Evolutionary conservation across 2,888 invertebrate species (phyloP), one percentile per base, ranked within the genome.

Genomic region (Lepidonotus clava): DNA sequence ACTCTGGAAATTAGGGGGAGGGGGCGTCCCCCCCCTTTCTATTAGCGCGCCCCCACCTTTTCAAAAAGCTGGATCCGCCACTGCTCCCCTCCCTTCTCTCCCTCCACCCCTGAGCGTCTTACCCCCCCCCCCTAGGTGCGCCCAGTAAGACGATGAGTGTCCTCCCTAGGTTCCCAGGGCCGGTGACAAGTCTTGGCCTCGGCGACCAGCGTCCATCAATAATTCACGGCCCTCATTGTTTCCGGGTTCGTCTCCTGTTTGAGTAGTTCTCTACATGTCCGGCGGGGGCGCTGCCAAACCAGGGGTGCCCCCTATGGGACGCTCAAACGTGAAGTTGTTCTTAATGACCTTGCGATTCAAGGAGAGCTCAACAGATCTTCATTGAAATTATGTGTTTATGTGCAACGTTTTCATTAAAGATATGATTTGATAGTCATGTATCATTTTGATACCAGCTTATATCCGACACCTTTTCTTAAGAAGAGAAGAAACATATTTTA

Each of bases 231-330:
- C 21, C 36, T 21, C 36, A 71, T 71, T 71, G 71, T 71, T 71
- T 71, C 71, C 38, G 34, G 71, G 71, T 71, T 71, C 71, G 34
- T 38, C 38, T 38, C 36, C 71, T 38, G 71, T 34, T 71, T 71
- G 71, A 71, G 71, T 71, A 71, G 71, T 34, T 71, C 36, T 38
- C 21, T 24, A 38, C 71, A 71, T 71, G 71, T 36, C 71, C 71
- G 38, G 36, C 0, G 38, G 1, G 46, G 71, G 36, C 71, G 38
- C 38, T 71, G 71, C 14, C 36, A 38, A 38, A 34, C 71, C 34
- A 71, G 2, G 34, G 71, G 36, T 38, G 71, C 71, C 71, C 36
- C 71, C 18, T 36, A 24, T 21, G 71, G 71, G 71, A 71, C 71
- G 24, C 38, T n/a, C n/a, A n/a, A n/a, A n/a, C n/a, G n/a, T n/a